Base-by-base conservation (phyloP, 2,797 vertebrate species). In the Rhinoraja longicauda region DNA sequence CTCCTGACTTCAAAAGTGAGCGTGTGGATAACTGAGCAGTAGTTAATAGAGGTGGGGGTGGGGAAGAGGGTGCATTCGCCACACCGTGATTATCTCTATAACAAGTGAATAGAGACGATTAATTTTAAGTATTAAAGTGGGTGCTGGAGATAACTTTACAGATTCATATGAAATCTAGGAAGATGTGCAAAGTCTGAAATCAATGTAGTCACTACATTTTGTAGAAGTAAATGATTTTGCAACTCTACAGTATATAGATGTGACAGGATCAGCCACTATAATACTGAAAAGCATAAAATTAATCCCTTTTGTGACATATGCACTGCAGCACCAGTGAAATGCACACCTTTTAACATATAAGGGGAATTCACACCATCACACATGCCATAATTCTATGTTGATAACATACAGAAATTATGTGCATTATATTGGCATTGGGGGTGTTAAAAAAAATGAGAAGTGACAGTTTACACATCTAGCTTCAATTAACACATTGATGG, bases 401-500 rank as follows among this genome's bases (percentile, higher is more conserved):
- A 95, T 94, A 96, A 97, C 97, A 95, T 93, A 95, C 95, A 94
- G 96, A 97, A 97, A 97, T 95, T 96, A 97, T 96, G 97, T 95
- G 96, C 95, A 95, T 96, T 95, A 97, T 97, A 97, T 96, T 97
- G 97, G 97, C 96, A 94, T 96, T 95, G 96, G 96, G 94, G 96
- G 96, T 99, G 98, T 99, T 98, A 98, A 99, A 98, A 97, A 97
- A 97, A 97, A 99, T 98, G 97, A 97, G 98, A 98, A 98, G 98
- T 99, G 98, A 99, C 98, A 99, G 98, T 98, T 99, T 99, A 99
- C 98, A 99, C 98, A 98, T 97, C 97, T 94, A 94, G 98, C 97
- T 98, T 99, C 98, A 99, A 99, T 99, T 99, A 99, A 99, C 98
- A 99, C 98, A 96, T 99, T 98, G 98, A 98, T 98, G 98, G 97